Conservation (phyloP, 37 sponge, comb jelly and placozoan species). For the Ianthella basta region DNA sequence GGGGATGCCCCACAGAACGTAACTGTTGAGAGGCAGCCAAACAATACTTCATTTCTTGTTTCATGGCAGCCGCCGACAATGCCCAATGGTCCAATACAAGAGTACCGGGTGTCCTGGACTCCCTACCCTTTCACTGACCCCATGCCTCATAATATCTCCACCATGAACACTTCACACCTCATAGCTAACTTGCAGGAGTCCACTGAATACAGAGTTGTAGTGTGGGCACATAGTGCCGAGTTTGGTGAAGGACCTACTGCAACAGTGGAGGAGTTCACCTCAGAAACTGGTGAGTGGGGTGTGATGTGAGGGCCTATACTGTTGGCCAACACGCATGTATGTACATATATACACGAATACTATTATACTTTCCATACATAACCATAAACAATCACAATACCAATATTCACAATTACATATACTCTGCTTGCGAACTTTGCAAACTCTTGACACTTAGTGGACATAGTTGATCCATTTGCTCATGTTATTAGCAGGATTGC, state of each 20-base stretch:
- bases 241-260: not conserved
- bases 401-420: too few relatives aligned
- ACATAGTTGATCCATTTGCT: too few relatives aligned
- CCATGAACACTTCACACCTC: not conserved
- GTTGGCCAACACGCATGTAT: too few relatives aligned
- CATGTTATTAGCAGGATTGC: too few relatives aligned
- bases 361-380: too few relatives aligned
- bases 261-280: not conserved
- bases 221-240: not conserved
- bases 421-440: too few relatives aligned
- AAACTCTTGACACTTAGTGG: too few relatives aligned
- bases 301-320: not conserved
- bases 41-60: not conserved
- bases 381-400: too few relatives aligned
- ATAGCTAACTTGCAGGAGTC: not conserved
- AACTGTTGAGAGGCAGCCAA: not conserved
- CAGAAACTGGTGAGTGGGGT: not conserved
- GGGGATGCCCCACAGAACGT: not conserved
- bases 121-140: not conserved
- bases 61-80: conserved; percentile 46
- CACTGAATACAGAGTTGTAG: not conserved
- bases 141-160: not conserved
- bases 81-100: conserved; percentile 58
- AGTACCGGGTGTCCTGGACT: conserved; percentile 28
- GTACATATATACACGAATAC: too few relatives aligned